Conservation (phyloP, 2,888 invertebrate genomes). For the Lasius platythorax region DNA sequence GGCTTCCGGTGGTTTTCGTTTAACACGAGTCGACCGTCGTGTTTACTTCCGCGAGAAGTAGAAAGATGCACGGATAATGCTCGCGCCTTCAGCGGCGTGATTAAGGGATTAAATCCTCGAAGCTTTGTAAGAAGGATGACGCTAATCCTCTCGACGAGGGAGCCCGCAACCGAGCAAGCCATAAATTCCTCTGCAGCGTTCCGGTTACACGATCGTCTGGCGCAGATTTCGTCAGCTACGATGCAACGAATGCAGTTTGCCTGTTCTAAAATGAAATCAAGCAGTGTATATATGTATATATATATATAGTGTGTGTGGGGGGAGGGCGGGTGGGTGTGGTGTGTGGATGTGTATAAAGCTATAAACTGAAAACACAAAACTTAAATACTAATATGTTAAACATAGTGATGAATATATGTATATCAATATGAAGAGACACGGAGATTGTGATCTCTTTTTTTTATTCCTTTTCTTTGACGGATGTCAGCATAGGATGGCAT, state of each 20-base stretch:
- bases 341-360: not conserved
- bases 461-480: not conserved
- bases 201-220: constrained; percentile 31
- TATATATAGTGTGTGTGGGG: not conserved
- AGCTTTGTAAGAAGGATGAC: constrained; percentile 54
- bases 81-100: constrained; percentile 52
- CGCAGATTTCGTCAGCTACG: constrained; percentile 27
- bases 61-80: constrained; percentile 59
- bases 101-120: constrained; percentile 66
- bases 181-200: constrained; percentile 41
- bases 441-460: not conserved
- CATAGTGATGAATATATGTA: not conserved
- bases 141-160: constrained; percentile 60
- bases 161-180: constrained; percentile 32
- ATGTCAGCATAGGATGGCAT: constrained; percentile 20
- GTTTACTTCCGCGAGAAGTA: constrained; percentile 23
- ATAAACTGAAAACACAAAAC: not conserved
- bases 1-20: not conserved
- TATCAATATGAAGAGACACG: not conserved
- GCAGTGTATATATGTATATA: not conserved
- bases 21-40: constrained; percentile 4
- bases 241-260: constrained; percentile 12
- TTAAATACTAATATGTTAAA: not conserved
- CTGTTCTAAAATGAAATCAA: constrained; percentile 8
- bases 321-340: not conserved